phyloP scores from a whole-genome alignment of 2,113 vertebrate genomes.

The Urocolius indicus region DNA sequence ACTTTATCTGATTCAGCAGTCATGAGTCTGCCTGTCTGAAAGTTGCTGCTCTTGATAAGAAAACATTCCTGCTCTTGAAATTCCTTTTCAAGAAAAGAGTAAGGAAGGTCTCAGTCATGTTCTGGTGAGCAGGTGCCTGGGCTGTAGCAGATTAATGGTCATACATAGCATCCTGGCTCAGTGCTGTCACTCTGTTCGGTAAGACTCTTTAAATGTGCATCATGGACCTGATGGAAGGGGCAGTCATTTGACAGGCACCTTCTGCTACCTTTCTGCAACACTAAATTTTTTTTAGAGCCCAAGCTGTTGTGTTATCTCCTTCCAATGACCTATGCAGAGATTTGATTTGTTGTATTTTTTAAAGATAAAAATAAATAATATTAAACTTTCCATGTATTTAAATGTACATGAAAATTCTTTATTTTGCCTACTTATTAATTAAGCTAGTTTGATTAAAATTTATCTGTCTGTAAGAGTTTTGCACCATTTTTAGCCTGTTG shows the following conservation, averaged over 20 bases:
- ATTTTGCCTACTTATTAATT: not conserved
- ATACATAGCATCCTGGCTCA: not conserved
- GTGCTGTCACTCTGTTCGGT: not conserved
- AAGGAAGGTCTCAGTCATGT: slow-evolving; percentile 28
- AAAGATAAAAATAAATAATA: not conserved
- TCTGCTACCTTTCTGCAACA: not conserved
- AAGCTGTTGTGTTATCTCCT: rapidly evolving
- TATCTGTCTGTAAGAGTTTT: not conserved
- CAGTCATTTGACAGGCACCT: not conserved
- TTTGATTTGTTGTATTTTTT: not conserved
- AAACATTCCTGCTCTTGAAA: slow-evolving; percentile 39
- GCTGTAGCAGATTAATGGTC: not conserved
- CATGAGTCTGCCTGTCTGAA: slow-evolving; percentile 50
- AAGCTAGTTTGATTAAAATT: not conserved
- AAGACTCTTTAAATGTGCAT: not conserved
- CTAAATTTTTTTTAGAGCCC: not conserved
- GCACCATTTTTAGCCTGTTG: not conserved
- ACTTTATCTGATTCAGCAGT: slow-evolving; percentile 59
- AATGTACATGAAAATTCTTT: not conserved
- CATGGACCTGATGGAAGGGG: not conserved
- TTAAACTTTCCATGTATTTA: not conserved
- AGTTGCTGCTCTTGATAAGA: slow-evolving; percentile 40
- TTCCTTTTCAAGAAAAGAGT: not conserved
- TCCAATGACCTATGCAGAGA: not conserved
- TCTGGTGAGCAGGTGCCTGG: slow-evolving; percentile 44